A percentile compares a stretch with the other conserved stretches of the same genome.
Evolutionary conservation across 92 coral and sea anemone species (phyloP).

Genomic region (Umimayanthus chanpuru): DNA sequence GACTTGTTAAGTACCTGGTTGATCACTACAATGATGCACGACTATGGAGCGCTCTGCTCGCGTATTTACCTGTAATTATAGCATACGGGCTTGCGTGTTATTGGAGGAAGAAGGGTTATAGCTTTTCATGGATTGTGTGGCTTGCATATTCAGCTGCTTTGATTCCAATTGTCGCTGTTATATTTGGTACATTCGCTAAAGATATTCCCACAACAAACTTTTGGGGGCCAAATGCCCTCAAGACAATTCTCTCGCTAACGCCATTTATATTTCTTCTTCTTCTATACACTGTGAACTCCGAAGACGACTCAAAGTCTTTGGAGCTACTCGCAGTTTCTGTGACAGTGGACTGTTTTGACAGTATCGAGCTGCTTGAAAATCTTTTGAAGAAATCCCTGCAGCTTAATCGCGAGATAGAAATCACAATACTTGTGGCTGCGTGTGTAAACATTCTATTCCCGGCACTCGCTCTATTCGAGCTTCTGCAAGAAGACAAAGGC

Average conservation of each 20-base stretch:
- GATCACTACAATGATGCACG: conserved; percentile 2
- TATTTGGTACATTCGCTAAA: conserved; percentile 39
- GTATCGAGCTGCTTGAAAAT: conserved; percentile 37
- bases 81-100: conserved; percentile 23
- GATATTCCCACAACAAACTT: conserved; percentile 34
- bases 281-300: conserved; percentile 43
- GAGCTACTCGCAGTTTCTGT: conserved; percentile 41
- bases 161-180: conserved; percentile 23
- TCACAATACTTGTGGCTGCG: conserved; percentile 39
- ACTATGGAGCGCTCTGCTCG: conserved; percentile 22
- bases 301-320: conserved; percentile 26
- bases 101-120: conserved; percentile 29
- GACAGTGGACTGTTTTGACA: conserved; percentile 37
- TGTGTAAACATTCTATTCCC: conserved; percentile 41
- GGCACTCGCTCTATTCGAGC: conserved; percentile 41
- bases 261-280: conserved; percentile 39
- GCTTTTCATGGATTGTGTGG: conserved; percentile 44
- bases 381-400: conserved; percentile 24
- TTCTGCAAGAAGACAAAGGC: conserved; percentile 39
- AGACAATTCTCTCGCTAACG: conserved; percentile 33
- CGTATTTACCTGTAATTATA: neutral
- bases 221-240: conserved; percentile 40
- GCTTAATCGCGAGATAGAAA: conserved; percentile 36
- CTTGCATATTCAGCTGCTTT: conserved; percentile 23
- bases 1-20: conserved; percentile 35